Conservation (phyloP, 1,140 invertebrate genomes). For the Lepidurus couesii region DNA sequence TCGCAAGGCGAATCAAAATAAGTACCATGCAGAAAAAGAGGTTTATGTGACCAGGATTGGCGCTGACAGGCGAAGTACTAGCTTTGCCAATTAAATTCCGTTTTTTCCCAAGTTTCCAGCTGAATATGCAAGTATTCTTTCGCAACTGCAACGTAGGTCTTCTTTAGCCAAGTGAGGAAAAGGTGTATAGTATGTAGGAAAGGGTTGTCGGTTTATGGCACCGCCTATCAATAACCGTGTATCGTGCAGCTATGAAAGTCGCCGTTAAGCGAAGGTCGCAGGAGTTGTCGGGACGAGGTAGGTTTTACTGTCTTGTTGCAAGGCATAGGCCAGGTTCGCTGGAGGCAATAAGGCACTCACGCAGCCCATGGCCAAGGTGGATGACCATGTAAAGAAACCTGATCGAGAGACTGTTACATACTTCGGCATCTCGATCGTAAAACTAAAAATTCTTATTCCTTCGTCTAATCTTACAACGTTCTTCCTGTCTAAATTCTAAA, state of each 20-base stretch:
- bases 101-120: neutral
- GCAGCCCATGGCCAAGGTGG: slow-evolving; percentile 10
- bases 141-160: neutral
- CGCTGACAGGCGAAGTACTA: neutral
- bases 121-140: neutral
- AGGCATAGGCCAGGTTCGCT: neutral
- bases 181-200: neutral
- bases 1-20: neutral
- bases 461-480: neutral
- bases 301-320: slow-evolving; percentile 13
- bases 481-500: neutral
- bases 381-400: slow-evolving; percentile 22
- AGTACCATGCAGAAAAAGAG: neutral
- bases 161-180: neutral
- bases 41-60: neutral
- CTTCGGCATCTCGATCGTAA: slow-evolving; percentile 4
- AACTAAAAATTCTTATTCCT: neutral
- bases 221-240: slow-evolving; percentile 18
- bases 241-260: slow-evolving; percentile 21
- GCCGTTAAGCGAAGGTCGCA: slow-evolving; percentile 8
- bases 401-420: slow-evolving; percentile 19
- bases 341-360: slow-evolving; percentile 17
- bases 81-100: neutral
- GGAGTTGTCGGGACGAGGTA: slow-evolving; percentile 16
- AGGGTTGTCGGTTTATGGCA: neutral